Base-by-base conservation (phyloP, 2,888 invertebrate genomes). In the Galerucella nymphaeae region DNA sequence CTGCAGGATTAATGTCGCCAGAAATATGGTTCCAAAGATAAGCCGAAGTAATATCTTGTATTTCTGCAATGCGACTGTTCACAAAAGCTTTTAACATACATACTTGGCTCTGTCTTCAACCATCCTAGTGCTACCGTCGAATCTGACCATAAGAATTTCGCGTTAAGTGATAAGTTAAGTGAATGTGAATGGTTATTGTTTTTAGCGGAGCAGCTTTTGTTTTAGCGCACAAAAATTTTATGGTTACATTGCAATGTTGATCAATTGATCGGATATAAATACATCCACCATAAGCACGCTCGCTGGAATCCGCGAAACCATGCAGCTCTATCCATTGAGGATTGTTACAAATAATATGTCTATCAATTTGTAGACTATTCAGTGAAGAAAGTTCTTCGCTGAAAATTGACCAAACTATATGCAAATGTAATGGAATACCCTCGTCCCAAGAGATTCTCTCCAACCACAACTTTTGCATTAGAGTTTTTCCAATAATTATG, bases 401-500 rank as follows among this genome's bases (percentile, higher is more conserved):
- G 48, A 77, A 78, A 6, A 59, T 55, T 11, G 63, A 14, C 73
- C 78, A 76, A 38, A 18, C 38, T 23, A 70, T 50, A 65, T 72
- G 64, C 10, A 77, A 48, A 41, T 70, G 20, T 20, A 53, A 48
- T 42, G 10, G 42, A 42, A 42, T 13, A 42, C 48, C 48, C n/a
- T 48, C 48, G 42, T 48, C n/a, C 48, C n/a, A 48, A n/a, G 48
- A 48, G 48, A 48, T n/a, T 48, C 48, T 48, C 48, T 48, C 48
- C 3, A 48, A 48, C 11, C 48, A 48, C 16, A 48, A 8, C 41
- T 73, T 38, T 45, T 76, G 77, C 18, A 76, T 41, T 5, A 78
- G 14, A 42, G 78, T 77, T 66, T 79, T 79, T 10, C 70, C 72
- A 8, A 67, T 48, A 53, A 78, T 76, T 4, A 76, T 76, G 62